Base-by-base conservation (phyloP, 1,140 invertebrate genomes). In the Oryzaephilus surinamensis region DNA sequence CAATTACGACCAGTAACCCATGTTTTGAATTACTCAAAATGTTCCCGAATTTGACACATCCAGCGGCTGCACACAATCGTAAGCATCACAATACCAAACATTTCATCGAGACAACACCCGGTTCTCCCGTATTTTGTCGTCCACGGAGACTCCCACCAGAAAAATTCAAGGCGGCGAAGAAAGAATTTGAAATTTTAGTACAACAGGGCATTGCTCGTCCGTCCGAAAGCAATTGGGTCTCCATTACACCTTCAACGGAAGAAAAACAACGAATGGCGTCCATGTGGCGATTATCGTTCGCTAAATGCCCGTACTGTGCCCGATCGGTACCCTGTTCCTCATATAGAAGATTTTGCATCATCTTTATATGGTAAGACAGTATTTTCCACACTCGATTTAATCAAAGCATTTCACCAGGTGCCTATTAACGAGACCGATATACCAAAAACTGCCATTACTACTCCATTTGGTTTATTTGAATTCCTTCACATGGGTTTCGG, bases 341-440 rank as follows among this genome's bases (percentile, higher is more conserved):
- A 58, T 14, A 39, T 60, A 0, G 38, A 55, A 15, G 61, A 66
- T 43, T 58, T 59, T 20, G 31, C 50, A 3, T 32, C 43, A 16
- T 38, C 27, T 2, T 38, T 74, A 1, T 12, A 41, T 0, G 63
- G 59, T 0, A 50, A 51, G 4, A 52, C 37, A 6, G 55, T 61
- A 26, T 74, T 74, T 43, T 58, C 58, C 1, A 52, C 50, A 1
- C 37, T 75, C 0, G 69, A 75, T 55, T 34, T 74, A 2, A 38
- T 51, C 0, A 48, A 52, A 6, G 71, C 70, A 0, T 76, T 63
- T 44, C 62, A 65, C 52, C 70, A 65, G 40, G 60, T 67, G 10
- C 62, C 56, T 0, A 48, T 65, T 0, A 27, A 33, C 4, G 18
- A 32, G 4, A 38, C 45, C 0, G 58, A 67, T 30, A 47, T 63